Percentiles rank a stretch among this genome's conserved stretches.
Conservation (phyloP, 2,888 invertebrate species). For the Escarpia spicata region DNA sequence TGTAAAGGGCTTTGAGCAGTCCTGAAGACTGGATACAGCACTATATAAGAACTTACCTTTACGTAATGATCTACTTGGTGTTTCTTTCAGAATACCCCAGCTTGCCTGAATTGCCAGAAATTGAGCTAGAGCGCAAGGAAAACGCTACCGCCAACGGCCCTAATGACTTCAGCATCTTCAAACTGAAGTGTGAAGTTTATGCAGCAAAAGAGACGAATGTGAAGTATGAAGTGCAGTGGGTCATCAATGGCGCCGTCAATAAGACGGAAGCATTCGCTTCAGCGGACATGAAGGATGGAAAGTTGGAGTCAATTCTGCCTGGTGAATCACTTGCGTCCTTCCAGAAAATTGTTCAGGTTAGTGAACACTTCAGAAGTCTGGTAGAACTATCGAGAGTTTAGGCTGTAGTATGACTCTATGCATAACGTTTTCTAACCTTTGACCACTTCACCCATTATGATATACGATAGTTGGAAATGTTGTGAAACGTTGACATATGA, state of each 20-base stretch:
- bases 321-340: neutral
- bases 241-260: neutral
- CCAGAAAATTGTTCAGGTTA: neutral
- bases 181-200: neutral
- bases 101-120: neutral
- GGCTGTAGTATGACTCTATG: neutral
- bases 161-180: neutral
- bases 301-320: neutral
- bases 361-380: neutral
- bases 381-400: neutral
- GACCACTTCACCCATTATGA: neutral
- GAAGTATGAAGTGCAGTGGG: neutral
- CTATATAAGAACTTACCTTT: no score
- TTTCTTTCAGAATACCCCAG: neutral
- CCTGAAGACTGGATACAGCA: no score
- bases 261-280: neutral
- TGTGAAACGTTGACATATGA: neutral
- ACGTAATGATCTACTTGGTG: neutral
- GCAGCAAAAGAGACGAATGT: neutral
- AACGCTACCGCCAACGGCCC: neutral
- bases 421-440: neutral
- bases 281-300: neutral
- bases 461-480: neutral
- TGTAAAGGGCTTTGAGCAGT: no score
- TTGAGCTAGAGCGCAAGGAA: neutral